Evolutionary conservation across 2,888 invertebrate species (phyloP).

Genomic region (Globia sparganii): DNA sequence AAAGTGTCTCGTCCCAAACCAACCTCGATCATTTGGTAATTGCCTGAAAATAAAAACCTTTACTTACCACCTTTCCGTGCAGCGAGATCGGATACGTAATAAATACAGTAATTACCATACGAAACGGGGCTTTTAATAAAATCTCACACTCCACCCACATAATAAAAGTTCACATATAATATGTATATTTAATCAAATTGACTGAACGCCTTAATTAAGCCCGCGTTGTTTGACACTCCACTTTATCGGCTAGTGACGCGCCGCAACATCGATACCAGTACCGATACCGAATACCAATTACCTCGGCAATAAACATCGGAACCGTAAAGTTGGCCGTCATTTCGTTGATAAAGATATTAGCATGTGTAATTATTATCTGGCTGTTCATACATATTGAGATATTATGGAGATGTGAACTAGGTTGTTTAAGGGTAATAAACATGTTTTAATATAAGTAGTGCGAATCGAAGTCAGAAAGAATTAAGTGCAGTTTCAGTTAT

Average conservation of each 20-base stretch:
- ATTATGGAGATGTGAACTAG: conserved; percentile 47
- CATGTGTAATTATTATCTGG: conserved; percentile 64
- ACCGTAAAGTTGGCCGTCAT: conserved; percentile 57
- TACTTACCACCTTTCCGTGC: background rate
- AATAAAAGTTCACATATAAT: conserved; percentile 38
- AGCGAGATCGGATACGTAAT: conserved; percentile 3
- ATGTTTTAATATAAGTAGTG: conserved; percentile 21
- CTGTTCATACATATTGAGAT: conserved; percentile 55
- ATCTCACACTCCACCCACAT: conserved; percentile 49
- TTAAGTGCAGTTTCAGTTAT: conserved; percentile 12
- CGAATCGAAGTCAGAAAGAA: background rate
- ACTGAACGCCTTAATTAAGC: conserved; percentile 66
- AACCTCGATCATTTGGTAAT: background rate
- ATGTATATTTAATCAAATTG: conserved; percentile 56
- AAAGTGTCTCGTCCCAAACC: background rate
- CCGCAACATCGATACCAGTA: conserved; percentile 51
- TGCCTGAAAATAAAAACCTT: conserved; percentile 22
- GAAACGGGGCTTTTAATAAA: conserved; percentile 46
- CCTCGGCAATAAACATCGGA: conserved; percentile 48
- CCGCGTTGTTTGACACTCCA: conserved; percentile 59
- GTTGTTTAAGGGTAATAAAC: conserved; percentile 30
- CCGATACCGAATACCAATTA: conserved; percentile 59
- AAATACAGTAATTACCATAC: conserved; percentile 47
- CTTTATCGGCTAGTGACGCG: conserved; percentile 64
- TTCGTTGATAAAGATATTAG: conserved; percentile 64